These are phyloP conservation scores for Agrochola lychnidis DNA, from an alignment of 2,888 invertebrate genomes.

Conservation along the genomic window DNA sequence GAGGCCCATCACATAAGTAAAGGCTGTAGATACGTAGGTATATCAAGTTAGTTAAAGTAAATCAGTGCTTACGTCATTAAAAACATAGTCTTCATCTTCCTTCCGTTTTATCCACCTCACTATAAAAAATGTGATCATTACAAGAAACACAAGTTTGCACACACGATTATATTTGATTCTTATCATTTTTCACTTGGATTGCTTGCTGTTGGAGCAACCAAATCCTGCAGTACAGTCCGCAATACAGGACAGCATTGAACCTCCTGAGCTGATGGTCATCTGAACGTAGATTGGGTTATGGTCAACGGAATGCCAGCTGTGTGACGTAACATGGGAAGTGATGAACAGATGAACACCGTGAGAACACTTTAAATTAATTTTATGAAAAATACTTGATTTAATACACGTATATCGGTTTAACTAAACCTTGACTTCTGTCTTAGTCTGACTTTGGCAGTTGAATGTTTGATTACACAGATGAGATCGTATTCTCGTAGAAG, in stretches of 20 bases:
- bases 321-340: too few species aligned
- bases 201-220: background rate
- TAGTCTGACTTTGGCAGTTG: conserved; percentile 31
- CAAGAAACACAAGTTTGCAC: conserved; percentile 13
- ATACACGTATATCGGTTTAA: background rate
- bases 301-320: background rate
- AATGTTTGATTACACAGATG: background rate
- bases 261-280: background rate
- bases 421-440: background rate
- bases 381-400: background rate
- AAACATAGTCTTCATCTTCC: conserved; percentile 16
- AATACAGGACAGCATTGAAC: background rate
- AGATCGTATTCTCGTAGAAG: background rate
- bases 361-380: conserved; percentile 22
- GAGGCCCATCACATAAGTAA: background rate
- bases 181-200: conserved; percentile 31
- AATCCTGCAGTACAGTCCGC: background rate
- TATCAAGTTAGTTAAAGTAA: background rate
- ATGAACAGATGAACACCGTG: background rate
- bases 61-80: conserved; percentile 43
- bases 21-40: background rate
- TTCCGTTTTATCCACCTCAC: conserved; percentile 19
- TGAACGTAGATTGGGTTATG: background rate
- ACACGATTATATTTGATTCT: conserved; percentile 41
- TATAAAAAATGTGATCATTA: conserved; percentile 18